phyloP scores from a whole-genome alignment of 2,797 vertebrate genomes.

The Acanthiza pusilla region DNA sequence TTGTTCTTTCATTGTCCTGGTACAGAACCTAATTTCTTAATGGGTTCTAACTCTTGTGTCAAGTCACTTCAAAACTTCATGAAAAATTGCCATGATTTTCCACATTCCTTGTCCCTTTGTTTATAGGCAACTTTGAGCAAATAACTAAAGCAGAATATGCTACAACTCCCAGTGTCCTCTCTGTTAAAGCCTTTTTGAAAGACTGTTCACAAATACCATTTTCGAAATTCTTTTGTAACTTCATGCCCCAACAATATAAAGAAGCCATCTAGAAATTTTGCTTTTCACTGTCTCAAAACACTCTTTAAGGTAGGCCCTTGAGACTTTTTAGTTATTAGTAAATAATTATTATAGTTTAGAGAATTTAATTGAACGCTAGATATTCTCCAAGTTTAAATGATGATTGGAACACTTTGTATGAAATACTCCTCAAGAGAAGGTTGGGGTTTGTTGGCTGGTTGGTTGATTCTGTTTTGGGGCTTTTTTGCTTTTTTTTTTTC shows the following conservation, averaged over 20 bases:
- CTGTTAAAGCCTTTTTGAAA: background rate
- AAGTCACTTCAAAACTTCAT: background rate
- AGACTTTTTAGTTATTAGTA: background rate
- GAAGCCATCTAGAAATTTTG: background rate
- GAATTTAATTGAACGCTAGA: background rate
- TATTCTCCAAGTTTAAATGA: background rate
- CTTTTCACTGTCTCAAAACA: background rate
- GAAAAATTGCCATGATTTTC: background rate
- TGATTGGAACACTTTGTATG: background rate
- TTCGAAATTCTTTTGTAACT: background rate
- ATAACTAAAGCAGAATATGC: background rate
- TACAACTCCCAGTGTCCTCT: background rate
- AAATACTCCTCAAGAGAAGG: background rate
- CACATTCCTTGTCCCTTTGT: background rate
- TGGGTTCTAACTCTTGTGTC: background rate
- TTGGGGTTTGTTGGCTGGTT: accelerated
- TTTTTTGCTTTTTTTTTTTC: too few relatives aligned
- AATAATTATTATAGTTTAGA: background rate
- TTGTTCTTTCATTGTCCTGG: background rate
- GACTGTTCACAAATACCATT: background rate
- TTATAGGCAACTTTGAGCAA: background rate
- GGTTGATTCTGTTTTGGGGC: accelerated
- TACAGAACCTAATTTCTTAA: background rate
- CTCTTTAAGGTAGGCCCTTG: background rate
- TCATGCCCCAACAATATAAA: background rate